These are phyloP conservation scores for Drosophila bocqueti DNA, from an alignment of 1,140 invertebrate genomes.

Conservation along the genomic window DNA sequence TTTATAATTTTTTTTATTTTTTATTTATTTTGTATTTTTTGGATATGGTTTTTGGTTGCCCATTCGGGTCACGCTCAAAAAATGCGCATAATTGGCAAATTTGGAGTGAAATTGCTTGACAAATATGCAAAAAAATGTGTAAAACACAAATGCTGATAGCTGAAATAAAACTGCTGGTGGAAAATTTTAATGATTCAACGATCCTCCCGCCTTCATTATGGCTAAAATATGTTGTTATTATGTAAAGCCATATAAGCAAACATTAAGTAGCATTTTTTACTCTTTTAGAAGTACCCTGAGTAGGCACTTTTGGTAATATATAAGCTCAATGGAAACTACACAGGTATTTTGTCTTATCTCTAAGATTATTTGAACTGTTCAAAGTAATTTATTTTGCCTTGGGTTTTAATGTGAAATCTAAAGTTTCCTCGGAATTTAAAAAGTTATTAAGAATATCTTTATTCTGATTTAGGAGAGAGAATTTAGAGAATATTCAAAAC, in stretches of 20 bases:
- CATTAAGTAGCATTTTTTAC: neutral
- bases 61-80: constrained; percentile 72
- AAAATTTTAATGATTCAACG: neutral
- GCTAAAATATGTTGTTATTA: neutral
- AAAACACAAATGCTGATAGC: constrained; percentile 4
- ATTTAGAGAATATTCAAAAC: neutral
- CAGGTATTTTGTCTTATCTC: neutral
- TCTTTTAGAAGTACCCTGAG: neutral
- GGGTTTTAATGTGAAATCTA: neutral
- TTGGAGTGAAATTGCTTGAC: constrained; percentile 75
- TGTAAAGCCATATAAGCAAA: neutral
- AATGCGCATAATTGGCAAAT: constrained; percentile 79
- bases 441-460: no score
- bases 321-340: neutral
- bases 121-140: constrained; percentile 70
- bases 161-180: constrained; percentile 2
- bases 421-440: neutral
- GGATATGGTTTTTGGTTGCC: constrained; percentile 42
- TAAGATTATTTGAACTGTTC: neutral
- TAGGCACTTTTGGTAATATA: neutral
- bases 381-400: neutral
- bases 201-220: no score
- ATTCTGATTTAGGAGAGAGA: no score
- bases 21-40: neutral
- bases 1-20: constrained; percentile 11